Conservation (phyloP, 2,888 invertebrate species). For the Periphyllus acericola region DNA sequence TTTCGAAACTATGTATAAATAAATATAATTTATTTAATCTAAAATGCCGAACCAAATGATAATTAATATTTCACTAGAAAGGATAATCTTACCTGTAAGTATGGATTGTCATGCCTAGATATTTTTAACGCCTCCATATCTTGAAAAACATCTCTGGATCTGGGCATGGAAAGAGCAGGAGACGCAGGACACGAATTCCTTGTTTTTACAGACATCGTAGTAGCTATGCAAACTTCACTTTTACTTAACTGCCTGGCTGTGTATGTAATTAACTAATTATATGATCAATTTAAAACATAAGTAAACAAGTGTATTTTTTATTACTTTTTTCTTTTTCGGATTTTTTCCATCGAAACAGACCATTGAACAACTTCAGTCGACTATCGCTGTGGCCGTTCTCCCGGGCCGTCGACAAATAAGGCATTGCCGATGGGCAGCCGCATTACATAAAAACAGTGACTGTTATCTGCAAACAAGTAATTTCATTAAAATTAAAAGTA, state of each 20-base stretch:
- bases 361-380: conserved; percentile 50
- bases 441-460: conserved; percentile 54
- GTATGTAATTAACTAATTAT: conserved; percentile 44
- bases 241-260: conserved; percentile 62
- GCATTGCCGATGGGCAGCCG: conserved; percentile 47
- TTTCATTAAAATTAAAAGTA: neutral
- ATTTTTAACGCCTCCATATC: conserved; percentile 85
- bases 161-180: conserved; percentile 76
- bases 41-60: neutral
- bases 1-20: neutral
- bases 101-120: conserved; percentile 86
- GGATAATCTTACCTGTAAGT: conserved; percentile 74
- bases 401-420: conserved; percentile 48
- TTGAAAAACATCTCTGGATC: conserved; percentile 81
- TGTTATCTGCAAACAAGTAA: conserved; percentile 52
- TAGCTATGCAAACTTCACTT: conserved; percentile 68
- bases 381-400: conserved; percentile 53
- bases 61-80: neutral
- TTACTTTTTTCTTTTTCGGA: conserved; percentile 57
- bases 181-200: conserved; percentile 66
- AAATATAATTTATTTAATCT: neutral
- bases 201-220: conserved; percentile 68
- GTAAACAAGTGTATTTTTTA: neutral
- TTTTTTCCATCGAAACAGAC: conserved; percentile 57
- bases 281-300: neutral